Evolutionary conservation across 2,797 vertebrate species (phyloP), one percentile per base, ranked within the genome.

Genomic region (Pelodytes ibericus): DNA sequence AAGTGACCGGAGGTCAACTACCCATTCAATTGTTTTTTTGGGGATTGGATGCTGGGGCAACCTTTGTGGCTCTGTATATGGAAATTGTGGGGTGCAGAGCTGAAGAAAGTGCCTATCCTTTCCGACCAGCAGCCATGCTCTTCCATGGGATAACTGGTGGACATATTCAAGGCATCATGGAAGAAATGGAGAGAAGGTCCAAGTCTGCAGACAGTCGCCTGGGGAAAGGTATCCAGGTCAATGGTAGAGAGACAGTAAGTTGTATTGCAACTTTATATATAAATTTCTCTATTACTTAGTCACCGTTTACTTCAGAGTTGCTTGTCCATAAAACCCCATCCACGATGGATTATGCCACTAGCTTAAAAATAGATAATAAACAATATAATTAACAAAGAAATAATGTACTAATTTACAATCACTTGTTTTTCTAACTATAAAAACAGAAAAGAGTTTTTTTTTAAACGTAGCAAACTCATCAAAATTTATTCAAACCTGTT

Each of bases 91-190:
- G 94, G 94, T 94, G 96, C 93, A 95, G 96, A 91, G 91, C 94
- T 88, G 95, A 95, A 94, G 94, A 95, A 92, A 94, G 91, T 91
- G 93, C 95, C 94, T 96, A 95, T 94, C 95, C 93, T 88, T 96
- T 97, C 93, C 96, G 95, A 90, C 94, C 95, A 91, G 93, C 95
- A 96, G 96, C 95, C 94, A 99, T 99, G 97, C 97, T 99, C 92
- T 99, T 99, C 94, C 97, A 98, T 94, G 97, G 96, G 85, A 98
- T 99, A 95, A 97, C 97, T 88, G 97, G 97, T 90, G 97, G 98
- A 90, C 96, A 99, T 88, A 99, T 99, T 89, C 97, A 99, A 88
- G 97, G 97, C 65, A 97, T 99, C 93, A 98, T 99, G 97, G 96
- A 99, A 90, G 97, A 99, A 92, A 99, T 99, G 97, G 96, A 99